phyloP scores from a whole-genome alignment of 2,797 vertebrate species.

The Crocidura indochinensis region DNA sequence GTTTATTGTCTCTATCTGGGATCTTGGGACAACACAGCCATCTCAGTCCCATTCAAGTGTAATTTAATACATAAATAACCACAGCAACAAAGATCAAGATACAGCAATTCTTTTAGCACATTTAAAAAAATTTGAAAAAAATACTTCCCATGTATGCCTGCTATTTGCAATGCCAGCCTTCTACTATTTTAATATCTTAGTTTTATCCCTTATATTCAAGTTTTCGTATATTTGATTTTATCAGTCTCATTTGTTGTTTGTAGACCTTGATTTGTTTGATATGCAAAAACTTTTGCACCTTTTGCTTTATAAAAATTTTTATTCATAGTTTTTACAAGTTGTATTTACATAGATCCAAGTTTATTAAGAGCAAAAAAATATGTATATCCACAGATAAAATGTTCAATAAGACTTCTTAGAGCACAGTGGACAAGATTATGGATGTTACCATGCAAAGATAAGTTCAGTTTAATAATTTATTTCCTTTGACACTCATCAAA shows the following conservation, averaged over 20 bases:
- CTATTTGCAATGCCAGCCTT: constrained; percentile 6
- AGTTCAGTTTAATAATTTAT: constrained; percentile 14
- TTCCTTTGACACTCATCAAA: background rate
- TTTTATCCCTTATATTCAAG: constrained; percentile 4
- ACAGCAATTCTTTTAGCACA: constrained; percentile 9
- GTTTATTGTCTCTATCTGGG: constrained; percentile 92
- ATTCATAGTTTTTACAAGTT: constrained; percentile 19
- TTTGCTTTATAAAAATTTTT: constrained; percentile 33
- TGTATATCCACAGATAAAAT: background rate
- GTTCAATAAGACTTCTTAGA: background rate
- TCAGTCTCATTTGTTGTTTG: background rate
- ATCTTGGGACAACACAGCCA: constrained; percentile 89
- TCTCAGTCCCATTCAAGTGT: constrained; percentile 92
- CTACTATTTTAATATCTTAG: background rate
- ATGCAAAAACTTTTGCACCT: background rate
- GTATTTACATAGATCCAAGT: background rate
- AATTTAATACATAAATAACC: constrained; percentile 11
- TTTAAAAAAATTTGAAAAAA: background rate
- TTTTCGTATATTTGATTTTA: constrained; percentile 4
- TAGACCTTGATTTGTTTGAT: constrained; percentile 43
- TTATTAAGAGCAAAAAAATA: constrained; percentile 41
- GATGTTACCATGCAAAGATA: background rate
- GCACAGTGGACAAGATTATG: background rate
- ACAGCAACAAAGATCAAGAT: background rate
- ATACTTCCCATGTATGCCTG: background rate